These are phyloP conservation scores for Epizoanthus illoricatus DNA, from an alignment of 92 coral and sea anemone genomes.

Conservation along the genomic window DNA sequence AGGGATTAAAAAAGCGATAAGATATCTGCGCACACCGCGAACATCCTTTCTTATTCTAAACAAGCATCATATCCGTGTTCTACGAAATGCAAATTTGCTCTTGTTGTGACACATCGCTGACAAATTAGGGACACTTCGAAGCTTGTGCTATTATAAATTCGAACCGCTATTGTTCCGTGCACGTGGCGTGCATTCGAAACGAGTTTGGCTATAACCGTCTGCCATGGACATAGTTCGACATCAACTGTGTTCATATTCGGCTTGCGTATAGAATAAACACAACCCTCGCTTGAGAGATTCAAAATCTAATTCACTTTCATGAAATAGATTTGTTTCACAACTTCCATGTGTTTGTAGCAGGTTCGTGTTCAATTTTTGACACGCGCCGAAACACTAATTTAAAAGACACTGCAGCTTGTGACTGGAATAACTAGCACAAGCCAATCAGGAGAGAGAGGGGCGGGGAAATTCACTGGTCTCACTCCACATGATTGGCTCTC, in stretches of 20 bases:
- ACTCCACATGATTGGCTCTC: constrained; percentile 71
- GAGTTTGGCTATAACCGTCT: constrained; percentile 42
- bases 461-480: constrained; percentile 66
- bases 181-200: constrained; percentile 95
- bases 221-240: constrained; percentile 6
- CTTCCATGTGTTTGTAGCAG: constrained; percentile 22
- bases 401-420: constrained; percentile 73
- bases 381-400: constrained; percentile 68
- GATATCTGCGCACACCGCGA: constrained; percentile 11
- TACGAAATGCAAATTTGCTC: constrained; percentile 71
- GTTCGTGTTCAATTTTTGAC: constrained; percentile 45
- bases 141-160: constrained; percentile 84
- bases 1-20: constrained; percentile 2
- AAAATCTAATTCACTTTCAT: neutral
- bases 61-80: constrained; percentile 42
- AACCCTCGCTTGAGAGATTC: neutral
- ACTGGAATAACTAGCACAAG: constrained; percentile 36
- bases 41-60: constrained; percentile 56
- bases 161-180: constrained; percentile 81
- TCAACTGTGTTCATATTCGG: neutral
- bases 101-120: constrained; percentile 90
- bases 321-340: constrained; percentile 5
- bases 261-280: neutral
- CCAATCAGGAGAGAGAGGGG: constrained; percentile 78
- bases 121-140: constrained; percentile 72